A percentile compares a stretch with the other conserved stretches of the same genome.
These are phyloP conservation scores for Microchirus variegatus DNA, from an alignment of 2,797 vertebrate species.

Conservation along the genomic window DNA sequence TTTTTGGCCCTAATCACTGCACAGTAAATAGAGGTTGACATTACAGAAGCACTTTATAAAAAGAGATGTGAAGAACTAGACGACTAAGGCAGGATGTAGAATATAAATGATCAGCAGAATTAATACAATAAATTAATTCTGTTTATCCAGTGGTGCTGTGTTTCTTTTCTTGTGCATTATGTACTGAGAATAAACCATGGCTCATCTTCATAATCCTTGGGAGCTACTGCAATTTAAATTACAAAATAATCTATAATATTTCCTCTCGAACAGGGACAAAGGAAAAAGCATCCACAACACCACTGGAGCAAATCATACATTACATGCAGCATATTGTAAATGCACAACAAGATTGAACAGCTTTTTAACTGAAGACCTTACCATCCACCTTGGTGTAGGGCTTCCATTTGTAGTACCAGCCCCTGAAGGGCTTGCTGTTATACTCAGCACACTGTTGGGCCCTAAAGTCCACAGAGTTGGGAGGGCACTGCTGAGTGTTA, in stretches of 20 bases:
- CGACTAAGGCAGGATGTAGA: conserved; percentile 7
- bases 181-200: conserved; percentile 15
- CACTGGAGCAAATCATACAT: neutral
- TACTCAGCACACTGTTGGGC: conserved; percentile 95
- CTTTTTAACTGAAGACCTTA: conserved; percentile 60
- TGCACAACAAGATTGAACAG: neutral
- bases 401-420: conserved; percentile 99
- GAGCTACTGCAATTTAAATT: neutral
- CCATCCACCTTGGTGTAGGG: conserved; percentile 97
- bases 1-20: conserved; percentile 47
- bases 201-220: conserved; percentile 13
- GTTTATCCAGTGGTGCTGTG: conserved; percentile 22
- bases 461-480: conserved; percentile 85
- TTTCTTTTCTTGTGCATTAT: conserved; percentile 6
- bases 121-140: conserved; percentile 40
- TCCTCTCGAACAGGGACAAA: neutral
- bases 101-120: conserved; percentile 25
- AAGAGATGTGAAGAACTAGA: conserved; percentile 25
- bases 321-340: neutral
- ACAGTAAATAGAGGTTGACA: conserved; percentile 55
- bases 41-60: conserved; percentile 50
- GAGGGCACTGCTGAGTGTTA: conserved; percentile 82
- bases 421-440: conserved; percentile 97
- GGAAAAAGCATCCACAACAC: neutral
- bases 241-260: neutral